Evolutionary conservation across 2,113 vertebrate genomes (phyloP).

Genomic region (Myiopsitta monachus): DNA sequence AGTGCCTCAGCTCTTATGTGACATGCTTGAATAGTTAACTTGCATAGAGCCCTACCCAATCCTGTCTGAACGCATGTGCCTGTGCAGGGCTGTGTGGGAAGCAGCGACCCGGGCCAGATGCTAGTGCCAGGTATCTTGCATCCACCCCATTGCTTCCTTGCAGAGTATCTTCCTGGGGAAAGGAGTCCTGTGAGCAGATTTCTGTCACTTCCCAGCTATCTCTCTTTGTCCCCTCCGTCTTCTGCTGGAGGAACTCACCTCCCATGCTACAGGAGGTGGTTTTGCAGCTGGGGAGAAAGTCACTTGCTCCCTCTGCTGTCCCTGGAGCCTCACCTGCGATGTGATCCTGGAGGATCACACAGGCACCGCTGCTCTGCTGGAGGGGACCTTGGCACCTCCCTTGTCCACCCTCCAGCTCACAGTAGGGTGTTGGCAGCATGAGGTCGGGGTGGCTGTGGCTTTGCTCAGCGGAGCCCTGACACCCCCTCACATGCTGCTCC

Average conservation of each 20-base stretch:
- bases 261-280: neutral
- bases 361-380: neutral
- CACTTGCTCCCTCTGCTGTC: neutral
- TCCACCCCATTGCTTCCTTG: neutral
- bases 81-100: neutral
- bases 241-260: neutral
- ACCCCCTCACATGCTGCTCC: neutral
- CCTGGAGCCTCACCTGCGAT: neutral
- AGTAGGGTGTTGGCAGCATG: neutral
- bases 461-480: neutral
- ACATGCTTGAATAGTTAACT: neutral
- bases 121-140: rapidly evolving
- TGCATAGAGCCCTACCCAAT: neutral
- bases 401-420: neutral
- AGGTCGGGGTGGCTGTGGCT: neutral
- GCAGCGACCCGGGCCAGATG: rapidly evolving
- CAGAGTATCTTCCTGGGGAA: neutral
- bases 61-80: rapidly evolving
- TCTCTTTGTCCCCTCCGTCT: neutral
- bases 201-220: neutral
- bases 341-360: rapidly evolving
- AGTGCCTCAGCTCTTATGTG: neutral
- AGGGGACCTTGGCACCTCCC: neutral
- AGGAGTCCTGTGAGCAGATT: neutral
- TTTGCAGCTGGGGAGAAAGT: neutral